Evolutionary conservation across 1,140 invertebrate genomes (phyloP).

Genomic region (Phymorhynchus buccinoides): DNA sequence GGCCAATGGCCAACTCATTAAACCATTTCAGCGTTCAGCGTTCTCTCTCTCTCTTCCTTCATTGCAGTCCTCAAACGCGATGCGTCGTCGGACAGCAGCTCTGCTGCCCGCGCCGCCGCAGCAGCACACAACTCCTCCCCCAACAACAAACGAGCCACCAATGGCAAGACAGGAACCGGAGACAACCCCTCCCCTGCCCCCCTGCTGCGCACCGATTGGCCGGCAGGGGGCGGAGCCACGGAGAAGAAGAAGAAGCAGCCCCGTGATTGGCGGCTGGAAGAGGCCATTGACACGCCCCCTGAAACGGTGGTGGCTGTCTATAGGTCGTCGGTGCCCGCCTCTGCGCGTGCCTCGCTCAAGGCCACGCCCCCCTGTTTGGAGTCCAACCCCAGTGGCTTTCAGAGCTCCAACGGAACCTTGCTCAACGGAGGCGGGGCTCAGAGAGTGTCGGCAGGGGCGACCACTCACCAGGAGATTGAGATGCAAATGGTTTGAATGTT

Average conservation of each 20-base stretch:
- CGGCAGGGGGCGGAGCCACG: slow-evolving; percentile 6
- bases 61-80: slow-evolving; percentile 18
- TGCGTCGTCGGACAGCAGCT: no score
- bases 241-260: not conserved
- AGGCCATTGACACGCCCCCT: slow-evolving; percentile 16
- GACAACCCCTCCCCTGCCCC: no score
- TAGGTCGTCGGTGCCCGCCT: slow-evolving; percentile 18
- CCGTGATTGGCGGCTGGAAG: slow-evolving; percentile 25
- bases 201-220: not conserved
- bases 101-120: no score
- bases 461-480: slow-evolving; percentile 24
- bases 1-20: no score
- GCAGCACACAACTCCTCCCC: not conserved
- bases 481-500: not conserved
- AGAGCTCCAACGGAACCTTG: slow-evolving; percentile 3
- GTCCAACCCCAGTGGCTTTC: not conserved
- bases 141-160: slow-evolving; percentile 20
- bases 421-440: not conserved
- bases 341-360: slow-evolving; percentile 21
- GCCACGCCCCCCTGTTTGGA: not conserved
- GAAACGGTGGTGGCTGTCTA: slow-evolving; percentile 26
- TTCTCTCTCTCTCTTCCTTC: no score
- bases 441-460: not conserved
- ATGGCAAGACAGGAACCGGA: slow-evolving; percentile 24
- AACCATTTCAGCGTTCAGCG: no score